phyloP scores from a whole-genome alignment of 2,797 vertebrate species.

The Syngnathus rostellatus region DNA sequence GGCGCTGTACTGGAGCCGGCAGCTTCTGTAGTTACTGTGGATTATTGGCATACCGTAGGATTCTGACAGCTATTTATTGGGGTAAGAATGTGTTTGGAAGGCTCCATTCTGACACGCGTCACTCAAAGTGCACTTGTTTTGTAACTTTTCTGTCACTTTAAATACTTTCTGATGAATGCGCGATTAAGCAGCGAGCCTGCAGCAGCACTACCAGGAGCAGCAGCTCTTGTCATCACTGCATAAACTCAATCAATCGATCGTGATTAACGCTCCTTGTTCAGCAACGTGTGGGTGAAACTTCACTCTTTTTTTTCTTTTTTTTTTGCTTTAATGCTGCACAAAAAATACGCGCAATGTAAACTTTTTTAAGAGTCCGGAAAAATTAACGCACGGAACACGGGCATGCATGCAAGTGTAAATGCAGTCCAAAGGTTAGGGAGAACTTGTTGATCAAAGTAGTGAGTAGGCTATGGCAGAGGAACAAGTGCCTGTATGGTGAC shows the following conservation, averaged over 20 bases:
- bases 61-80: conserved; percentile 63
- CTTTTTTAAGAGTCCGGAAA: background rate
- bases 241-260: background rate
- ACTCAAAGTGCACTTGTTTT: conserved; percentile 9
- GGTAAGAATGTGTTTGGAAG: conserved; percentile 65
- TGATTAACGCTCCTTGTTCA: conserved; percentile 9
- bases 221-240: background rate
- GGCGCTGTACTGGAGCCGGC: conserved; percentile 62
- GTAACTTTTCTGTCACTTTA: background rate
- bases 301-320: too few relatives aligned
- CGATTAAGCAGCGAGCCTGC: background rate
- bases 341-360: background rate
- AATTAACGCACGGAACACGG: conserved; percentile 8
- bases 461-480: conserved; percentile 23
- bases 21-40: conserved; percentile 65
- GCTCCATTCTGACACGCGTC: conserved; percentile 18
- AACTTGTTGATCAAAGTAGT: conserved; percentile 34
- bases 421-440: conserved; percentile 56
- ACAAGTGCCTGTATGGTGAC: conserved; percentile 43
- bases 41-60: conserved; percentile 70
- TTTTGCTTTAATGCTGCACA: background rate
- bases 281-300: background rate
- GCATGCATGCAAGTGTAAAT: conserved; percentile 16
- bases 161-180: background rate
- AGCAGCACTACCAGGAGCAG: background rate